Evolutionary conservation across 2,113 vertebrate genomes (phyloP).

Genomic region (Apteryx mantelli): DNA sequence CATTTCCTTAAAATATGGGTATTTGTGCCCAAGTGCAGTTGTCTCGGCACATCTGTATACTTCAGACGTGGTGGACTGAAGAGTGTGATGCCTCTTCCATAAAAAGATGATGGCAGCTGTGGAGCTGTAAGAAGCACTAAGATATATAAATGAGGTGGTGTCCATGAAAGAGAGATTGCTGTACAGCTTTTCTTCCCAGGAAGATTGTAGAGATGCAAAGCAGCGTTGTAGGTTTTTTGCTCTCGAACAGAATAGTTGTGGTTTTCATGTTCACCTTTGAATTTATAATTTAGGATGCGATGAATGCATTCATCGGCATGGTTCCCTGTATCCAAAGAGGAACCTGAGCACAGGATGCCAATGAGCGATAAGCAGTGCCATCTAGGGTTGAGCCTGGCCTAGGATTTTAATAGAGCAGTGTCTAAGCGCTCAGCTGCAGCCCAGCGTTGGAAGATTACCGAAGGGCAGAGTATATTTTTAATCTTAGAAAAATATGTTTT

Average conservation of each 20-base stretch:
- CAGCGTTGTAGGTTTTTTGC: background rate
- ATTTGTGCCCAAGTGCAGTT: rapidly evolving
- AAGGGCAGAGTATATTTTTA: background rate
- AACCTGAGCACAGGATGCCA: background rate
- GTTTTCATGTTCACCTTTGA: rapidly evolving
- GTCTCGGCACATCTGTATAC: rapidly evolving
- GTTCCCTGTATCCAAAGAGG: background rate
- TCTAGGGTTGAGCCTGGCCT: conserved; percentile 60
- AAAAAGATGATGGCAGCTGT: background rate
- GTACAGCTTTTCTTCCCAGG: background rate
- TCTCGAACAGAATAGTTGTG: background rate
- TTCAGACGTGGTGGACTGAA: background rate
- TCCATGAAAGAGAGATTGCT: background rate
- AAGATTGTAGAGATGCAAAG: rapidly evolving
- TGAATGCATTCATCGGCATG: background rate
- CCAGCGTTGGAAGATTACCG: background rate
- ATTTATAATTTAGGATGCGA: rapidly evolving
- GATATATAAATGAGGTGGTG: rapidly evolving
- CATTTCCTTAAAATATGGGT: background rate
- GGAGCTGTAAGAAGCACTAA: background rate
- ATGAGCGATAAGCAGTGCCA: conserved; percentile 45
- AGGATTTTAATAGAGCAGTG: background rate
- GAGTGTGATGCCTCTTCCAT: rapidly evolving
- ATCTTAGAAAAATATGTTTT: background rate
- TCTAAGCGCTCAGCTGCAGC: background rate